Conservation (phyloP, 2,113 vertebrate genomes). For the Equus quagga region DNA sequence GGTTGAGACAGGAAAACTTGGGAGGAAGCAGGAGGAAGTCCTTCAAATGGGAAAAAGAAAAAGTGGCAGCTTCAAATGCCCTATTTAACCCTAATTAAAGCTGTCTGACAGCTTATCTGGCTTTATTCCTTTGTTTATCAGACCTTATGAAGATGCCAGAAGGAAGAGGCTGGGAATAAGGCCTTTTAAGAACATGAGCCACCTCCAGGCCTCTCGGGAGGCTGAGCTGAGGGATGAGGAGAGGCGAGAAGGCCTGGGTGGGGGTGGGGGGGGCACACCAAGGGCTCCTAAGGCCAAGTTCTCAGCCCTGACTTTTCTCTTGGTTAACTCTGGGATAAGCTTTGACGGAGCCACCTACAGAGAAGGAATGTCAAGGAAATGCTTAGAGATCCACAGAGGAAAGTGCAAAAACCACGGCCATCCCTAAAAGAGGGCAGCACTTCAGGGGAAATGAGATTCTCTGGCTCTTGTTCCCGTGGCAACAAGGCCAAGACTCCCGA, state of each 20-base stretch:
- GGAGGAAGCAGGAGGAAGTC: conserved; percentile 33
- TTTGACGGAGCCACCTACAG: not conserved
- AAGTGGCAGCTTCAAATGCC: not conserved
- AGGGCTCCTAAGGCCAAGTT: not conserved
- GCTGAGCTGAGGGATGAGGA: too few species aligned
- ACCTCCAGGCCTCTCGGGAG: not conserved
- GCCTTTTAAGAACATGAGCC: not conserved
- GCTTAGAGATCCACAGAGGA: not conserved
- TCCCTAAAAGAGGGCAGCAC: not conserved
- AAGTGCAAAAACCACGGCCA: not conserved
- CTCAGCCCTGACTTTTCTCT: not conserved
- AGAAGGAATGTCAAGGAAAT: not conserved
- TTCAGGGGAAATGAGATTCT: not conserved
- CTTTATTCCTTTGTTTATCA: conserved; percentile 41
- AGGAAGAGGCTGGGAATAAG: not conserved
- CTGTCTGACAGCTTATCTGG: not conserved
- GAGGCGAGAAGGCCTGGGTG: too few species aligned
- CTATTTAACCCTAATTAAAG: conserved; percentile 5
- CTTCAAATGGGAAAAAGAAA: conserved; percentile 50
- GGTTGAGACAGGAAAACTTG: not conserved
- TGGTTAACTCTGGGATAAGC: not conserved
- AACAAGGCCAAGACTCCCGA: not conserved
- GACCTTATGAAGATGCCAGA: not conserved
- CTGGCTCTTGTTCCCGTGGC: not conserved
- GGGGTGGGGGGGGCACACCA: too few species aligned